Conservation (phyloP, 64 coral and sea anemone genomes). For the Cladopsammia gracilis region DNA sequence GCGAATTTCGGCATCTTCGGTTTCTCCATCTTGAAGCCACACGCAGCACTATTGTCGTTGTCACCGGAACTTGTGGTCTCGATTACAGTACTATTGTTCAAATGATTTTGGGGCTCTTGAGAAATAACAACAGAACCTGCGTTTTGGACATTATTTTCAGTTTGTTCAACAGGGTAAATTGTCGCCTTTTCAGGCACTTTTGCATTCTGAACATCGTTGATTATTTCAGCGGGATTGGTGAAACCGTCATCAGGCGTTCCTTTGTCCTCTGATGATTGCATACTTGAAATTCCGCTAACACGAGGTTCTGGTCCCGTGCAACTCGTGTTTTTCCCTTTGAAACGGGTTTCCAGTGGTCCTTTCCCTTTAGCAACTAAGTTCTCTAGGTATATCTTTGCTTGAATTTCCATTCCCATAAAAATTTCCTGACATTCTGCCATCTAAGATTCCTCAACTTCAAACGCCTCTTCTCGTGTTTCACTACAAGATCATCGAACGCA, state of each 20-base stretch:
- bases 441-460: constrained; percentile 32
- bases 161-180: neutral
- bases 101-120: neutral
- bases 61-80: neutral
- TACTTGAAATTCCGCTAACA: constrained; percentile 20
- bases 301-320: neutral
- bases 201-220: neutral
- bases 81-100: neutral
- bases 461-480: constrained; percentile 25
- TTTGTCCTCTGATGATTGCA: neutral
- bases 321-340: neutral
- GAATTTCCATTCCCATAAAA: constrained; percentile 51
- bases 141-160: neutral
- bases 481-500: constrained; percentile 24
- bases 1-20: constrained; percentile 15
- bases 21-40: constrained; percentile 33
- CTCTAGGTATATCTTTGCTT: constrained; percentile 67
- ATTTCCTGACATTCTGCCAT: constrained; percentile 47
- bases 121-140: neutral
- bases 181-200: neutral
- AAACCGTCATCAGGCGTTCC: neutral
- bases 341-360: neutral
- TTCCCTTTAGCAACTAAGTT: constrained; percentile 3
- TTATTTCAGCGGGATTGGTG: neutral
- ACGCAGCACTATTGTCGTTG: neutral